These are phyloP conservation scores for Sylvia atricapilla DNA, from an alignment of 2,113 vertebrate genomes.

Conservation along the genomic window DNA sequence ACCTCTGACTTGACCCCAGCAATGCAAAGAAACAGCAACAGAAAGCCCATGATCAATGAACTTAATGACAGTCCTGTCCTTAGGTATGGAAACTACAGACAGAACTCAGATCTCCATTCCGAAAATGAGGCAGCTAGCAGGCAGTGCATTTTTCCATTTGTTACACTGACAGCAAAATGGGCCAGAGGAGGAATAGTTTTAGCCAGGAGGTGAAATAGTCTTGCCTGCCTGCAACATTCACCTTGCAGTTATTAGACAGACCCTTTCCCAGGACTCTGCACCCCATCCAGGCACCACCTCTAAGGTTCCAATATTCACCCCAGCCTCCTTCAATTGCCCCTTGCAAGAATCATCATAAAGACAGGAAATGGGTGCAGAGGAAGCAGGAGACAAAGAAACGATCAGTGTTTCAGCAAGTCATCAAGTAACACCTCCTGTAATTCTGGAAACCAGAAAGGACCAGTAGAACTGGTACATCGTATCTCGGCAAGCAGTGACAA, in stretches of 20 bases:
- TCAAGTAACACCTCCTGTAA: not conserved
- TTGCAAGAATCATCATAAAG: not conserved
- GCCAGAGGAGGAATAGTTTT: not conserved
- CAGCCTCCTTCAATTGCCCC: not conserved
- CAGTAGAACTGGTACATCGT: not conserved
- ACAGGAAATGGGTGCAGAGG: not conserved
- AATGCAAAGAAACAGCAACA: not conserved
- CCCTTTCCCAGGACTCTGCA: not conserved
- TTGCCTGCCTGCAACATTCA: not conserved
- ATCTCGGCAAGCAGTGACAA: not conserved
- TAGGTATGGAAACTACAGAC: not conserved
- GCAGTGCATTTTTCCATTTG: not conserved
- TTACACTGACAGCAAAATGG: not conserved
- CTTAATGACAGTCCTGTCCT: not conserved
- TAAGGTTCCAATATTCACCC: not conserved
- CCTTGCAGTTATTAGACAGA: not conserved
- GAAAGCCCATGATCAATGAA: not conserved
- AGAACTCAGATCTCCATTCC: not conserved
- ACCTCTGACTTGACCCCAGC: not conserved
- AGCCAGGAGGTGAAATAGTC: not conserved
- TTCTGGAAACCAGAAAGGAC: conserved; percentile 4
- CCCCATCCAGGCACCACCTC: not conserved
- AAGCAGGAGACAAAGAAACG: not conserved
- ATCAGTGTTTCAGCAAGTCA: not conserved
- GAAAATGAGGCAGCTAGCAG: not conserved